phyloP scores from a whole-genome alignment of 2,888 invertebrate genomes.

The Archips xylosteana region DNA sequence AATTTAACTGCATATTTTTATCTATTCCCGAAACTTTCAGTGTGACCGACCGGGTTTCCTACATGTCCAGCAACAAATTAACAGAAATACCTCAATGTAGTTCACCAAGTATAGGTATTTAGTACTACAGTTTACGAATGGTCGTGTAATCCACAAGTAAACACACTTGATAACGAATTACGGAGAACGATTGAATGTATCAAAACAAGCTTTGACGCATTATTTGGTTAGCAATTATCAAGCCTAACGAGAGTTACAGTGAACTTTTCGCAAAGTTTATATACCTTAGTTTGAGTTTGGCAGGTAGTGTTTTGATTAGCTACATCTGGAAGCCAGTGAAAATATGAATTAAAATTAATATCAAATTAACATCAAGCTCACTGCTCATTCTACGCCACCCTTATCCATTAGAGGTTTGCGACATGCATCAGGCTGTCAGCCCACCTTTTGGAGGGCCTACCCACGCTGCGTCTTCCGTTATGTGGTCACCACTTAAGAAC shows the following conservation, averaged over 20 bases:
- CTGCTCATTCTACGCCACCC: no score
- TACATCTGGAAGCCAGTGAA: background rate
- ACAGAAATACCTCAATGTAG: constrained; percentile 18
- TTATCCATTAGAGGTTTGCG: no score
- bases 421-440: no score
- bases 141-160: constrained; percentile 14
- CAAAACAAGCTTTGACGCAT: background rate
- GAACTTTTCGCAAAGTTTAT: background rate
- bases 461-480: no score
- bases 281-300: background rate
- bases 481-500: no score
- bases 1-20: no score
- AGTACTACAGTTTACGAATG: constrained; percentile 1
- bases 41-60: background rate
- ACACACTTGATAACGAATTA: constrained; percentile 8
- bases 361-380: no score
- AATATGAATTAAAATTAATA: background rate
- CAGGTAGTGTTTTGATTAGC: background rate
- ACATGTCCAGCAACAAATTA: constrained; percentile 18
- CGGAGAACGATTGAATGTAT: background rate
- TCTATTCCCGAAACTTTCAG: no score
- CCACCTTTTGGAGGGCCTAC: no score
- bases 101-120: constrained; percentile 20
- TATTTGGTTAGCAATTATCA: background rate
- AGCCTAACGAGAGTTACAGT: background rate